Base-by-base conservation (phyloP, 2,888 invertebrate genomes). In the Blastobasis adustella region DNA sequence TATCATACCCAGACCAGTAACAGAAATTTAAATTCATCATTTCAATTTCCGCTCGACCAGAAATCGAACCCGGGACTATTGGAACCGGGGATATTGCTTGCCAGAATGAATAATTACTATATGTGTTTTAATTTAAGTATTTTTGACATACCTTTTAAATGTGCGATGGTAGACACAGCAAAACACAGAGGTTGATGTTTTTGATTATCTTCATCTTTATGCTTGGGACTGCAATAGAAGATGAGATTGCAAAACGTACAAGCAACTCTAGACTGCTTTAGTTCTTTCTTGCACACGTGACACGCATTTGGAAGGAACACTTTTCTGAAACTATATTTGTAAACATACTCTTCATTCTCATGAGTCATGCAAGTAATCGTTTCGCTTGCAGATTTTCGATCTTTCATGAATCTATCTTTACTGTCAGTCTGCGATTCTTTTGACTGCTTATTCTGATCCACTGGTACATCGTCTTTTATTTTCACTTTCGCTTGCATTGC, bases 251-350 rank as follows among this genome's bases (percentile, higher is more conserved):
- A 94, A 47, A 80, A 84, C 49, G 73, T 72, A 57, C 89, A 86
- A 0, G 83, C 71, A 2, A 86, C 69, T 54, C 82, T 68, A 0
- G 61, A 52, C 2, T 75, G 67, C 44, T 60, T 67, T 53, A 89
- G 61, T 39, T 77, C 74, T 38, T 79, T 82, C 56, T 89, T 88
- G 58, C 90, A 90, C 49, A 87, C 69, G 48, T 89, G 85, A 54
- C 93, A 93, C 5, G 90, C 76, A 55, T 90, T 91, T 45, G 90
- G 88, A 40, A 91, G 76, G 66, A 91, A 93, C 9, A 92, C 91
- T 66, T 90, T 90, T 7, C 93, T 86, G 50, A 93, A 93, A 64
- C 89, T 91, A 57, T 92, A 92, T 57, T 92, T 90, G 62, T 92
- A 91, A 48, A 92, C 90, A 47, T 91, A 84, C 51, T 90, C 90